phyloP scores from a whole-genome alignment of 1,140 invertebrate genomes.

The Caenorhabditis tropicalis region DNA sequence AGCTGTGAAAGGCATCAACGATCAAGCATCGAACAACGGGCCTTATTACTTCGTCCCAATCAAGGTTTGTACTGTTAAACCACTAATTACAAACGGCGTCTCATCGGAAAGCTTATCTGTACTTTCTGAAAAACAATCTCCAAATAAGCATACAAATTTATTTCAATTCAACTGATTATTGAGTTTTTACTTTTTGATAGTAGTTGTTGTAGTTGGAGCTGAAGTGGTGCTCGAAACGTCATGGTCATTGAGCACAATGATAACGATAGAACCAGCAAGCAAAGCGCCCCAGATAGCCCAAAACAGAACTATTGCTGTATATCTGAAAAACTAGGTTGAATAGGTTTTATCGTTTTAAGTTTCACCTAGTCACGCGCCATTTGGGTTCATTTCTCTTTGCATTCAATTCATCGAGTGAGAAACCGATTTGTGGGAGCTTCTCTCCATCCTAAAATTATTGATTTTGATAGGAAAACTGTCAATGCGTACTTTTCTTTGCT shows the following conservation, averaged over 20 bases:
- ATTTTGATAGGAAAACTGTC: neutral
- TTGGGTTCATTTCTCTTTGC: neutral
- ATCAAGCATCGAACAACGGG: slow-evolving; percentile 53
- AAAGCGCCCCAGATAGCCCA: slow-evolving; percentile 46
- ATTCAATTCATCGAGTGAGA: slow-evolving; percentile 3
- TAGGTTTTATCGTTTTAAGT: neutral
- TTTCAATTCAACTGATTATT: no score
- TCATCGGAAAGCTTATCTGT: neutral
- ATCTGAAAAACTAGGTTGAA: neutral
- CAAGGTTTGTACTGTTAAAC: slow-evolving; percentile 47
- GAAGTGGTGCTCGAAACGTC: slow-evolving; percentile 31
- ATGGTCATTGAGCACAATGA: slow-evolving; percentile 47
- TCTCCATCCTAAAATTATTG: neutral
- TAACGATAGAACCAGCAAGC: slow-evolving; percentile 41
- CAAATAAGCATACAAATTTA: no score
- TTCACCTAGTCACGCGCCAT: neutral
- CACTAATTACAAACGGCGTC: no score
- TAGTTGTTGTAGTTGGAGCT: slow-evolving; percentile 32
- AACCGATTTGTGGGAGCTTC: neutral
- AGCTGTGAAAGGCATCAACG: slow-evolving; percentile 51
- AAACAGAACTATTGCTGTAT: neutral
- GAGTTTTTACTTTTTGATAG: neutral
- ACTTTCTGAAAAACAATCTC: neutral
- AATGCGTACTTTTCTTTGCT: slow-evolving; percentile 4
- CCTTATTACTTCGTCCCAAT: slow-evolving; percentile 51